Conservation (phyloP, 2,797 vertebrate species). For the Mus caroli region DNA sequence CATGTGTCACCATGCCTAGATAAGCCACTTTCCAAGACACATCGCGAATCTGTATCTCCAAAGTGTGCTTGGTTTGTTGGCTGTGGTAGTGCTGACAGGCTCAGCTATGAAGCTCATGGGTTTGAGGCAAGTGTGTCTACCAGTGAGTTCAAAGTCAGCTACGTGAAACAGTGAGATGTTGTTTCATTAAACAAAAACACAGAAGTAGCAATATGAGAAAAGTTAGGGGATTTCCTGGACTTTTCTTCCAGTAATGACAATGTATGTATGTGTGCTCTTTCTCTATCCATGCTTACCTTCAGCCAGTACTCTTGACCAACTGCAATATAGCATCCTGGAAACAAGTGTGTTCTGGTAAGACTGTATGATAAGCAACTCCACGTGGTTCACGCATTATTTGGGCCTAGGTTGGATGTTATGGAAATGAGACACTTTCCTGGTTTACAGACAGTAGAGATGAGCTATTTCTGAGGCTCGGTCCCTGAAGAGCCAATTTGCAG, state of each 20-base stretch:
- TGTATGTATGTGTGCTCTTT: background rate
- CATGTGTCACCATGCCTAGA: background rate
- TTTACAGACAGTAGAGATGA: conserved; percentile 20
- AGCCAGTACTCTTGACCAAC: background rate
- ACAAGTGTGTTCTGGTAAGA: background rate
- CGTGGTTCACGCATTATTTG: conserved; percentile 7
- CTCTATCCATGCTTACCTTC: background rate
- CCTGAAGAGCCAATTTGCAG: conserved; percentile 29
- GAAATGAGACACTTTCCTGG: background rate
- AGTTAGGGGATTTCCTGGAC: background rate
- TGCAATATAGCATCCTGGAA: background rate
- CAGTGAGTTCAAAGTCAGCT: background rate
- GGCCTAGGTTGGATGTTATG: conserved; percentile 14
- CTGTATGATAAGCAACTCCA: background rate
- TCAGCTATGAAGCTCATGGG: background rate
- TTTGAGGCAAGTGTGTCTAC: background rate
- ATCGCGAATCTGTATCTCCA: background rate
- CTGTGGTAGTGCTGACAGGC: too few species aligned
- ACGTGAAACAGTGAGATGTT: background rate
- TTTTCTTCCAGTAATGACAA: background rate
- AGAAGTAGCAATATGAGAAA: background rate
- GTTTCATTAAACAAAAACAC: background rate
- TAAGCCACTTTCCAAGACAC: background rate
- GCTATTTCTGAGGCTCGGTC: background rate
- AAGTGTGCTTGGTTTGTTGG: background rate